Percentiles rank a stretch among this genome's conserved stretches.
Evolutionary conservation across 2,888 invertebrate species (phyloP).

Genomic region (Kuschelorhynchus macadamiae): DNA sequence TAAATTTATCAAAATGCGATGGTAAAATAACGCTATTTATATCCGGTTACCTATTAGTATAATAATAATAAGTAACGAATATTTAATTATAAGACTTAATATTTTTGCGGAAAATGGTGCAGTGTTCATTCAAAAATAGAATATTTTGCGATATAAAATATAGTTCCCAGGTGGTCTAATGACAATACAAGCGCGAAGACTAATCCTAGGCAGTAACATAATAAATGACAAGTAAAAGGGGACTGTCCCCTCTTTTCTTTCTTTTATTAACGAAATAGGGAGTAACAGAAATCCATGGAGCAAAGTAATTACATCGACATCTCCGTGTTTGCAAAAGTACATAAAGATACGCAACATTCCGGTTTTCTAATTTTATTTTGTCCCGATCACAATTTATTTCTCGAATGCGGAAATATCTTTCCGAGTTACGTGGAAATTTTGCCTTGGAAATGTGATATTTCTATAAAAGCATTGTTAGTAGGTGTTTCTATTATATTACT

Average conservation of each 20-base stretch:
- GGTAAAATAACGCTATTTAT: too few relatives aligned
- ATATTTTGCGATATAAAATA: too few relatives aligned
- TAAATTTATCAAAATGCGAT: too few relatives aligned
- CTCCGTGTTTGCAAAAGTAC: background rate
- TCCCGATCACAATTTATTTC: constrained; percentile 7
- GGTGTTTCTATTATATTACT: too few relatives aligned
- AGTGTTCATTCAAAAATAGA: too few relatives aligned
- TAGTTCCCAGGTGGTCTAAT: constrained; percentile 25
- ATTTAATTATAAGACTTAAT: too few relatives aligned
- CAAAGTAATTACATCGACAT: constrained; percentile 7
- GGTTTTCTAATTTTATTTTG: constrained; percentile 9
- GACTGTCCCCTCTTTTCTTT: constrained; percentile 22
- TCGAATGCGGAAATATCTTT: constrained; percentile 1
- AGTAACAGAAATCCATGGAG: constrained; percentile 5
- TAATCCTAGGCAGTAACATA: constrained; percentile 18
- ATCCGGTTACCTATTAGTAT: too few relatives aligned
- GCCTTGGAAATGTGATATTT: constrained; percentile 9
- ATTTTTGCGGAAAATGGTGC: too few relatives aligned
- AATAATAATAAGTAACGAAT: too few relatives aligned
- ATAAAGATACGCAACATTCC: background rate
- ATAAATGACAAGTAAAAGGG: constrained; percentile 26
- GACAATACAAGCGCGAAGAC: constrained; percentile 2
- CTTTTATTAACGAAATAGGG: constrained; percentile 7
- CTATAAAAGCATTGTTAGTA: background rate
- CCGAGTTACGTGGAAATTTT: background rate